phyloP scores from a whole-genome alignment of 2,888 invertebrate genomes.

The Meghimatium bilineatum region DNA sequence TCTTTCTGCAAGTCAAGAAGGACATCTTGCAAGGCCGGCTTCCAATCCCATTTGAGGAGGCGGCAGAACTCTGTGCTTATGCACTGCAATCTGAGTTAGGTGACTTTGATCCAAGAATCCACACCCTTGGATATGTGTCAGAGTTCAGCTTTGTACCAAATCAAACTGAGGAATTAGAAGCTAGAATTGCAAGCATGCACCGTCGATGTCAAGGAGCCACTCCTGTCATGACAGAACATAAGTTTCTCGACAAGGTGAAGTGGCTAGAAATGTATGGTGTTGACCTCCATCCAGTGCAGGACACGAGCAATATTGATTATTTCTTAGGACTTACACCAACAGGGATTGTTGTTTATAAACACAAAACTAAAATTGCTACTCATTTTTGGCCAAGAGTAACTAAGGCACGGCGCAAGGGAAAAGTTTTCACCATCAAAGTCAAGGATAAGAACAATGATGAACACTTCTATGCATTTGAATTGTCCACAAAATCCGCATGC shows the following conservation, averaged over 20 bases:
- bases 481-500: conserved; percentile 92
- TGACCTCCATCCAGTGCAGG: conserved; percentile 94
- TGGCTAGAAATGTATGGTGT: conserved; percentile 99
- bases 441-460: conserved; percentile 97
- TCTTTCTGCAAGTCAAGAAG: conserved; percentile 97
- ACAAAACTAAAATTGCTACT: conserved; percentile 96
- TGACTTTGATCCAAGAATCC: conserved; percentile 92
- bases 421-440: conserved; percentile 96
- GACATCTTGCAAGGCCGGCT: conserved; percentile 95
- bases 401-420: conserved; percentile 96
- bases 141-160: conserved; percentile 95
- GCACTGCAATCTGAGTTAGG: conserved; percentile 97
- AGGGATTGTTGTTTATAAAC: conserved; percentile 94
- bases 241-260: conserved; percentile 97
- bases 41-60: conserved; percentile 92
- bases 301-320: conserved; percentile 95
- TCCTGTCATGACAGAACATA: conserved; percentile 94
- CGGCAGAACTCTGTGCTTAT: conserved; percentile 93
- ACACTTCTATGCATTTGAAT: conserved; percentile 96
- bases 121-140: conserved; percentile 92
- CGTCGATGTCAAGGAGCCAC: conserved; percentile 90
- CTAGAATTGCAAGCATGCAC: conserved; percentile 91
- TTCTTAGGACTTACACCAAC: conserved; percentile 96
- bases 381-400: conserved; percentile 98
- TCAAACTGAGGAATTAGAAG: conserved; percentile 93